These are phyloP conservation scores for Pelecanoides urinatrix DNA, from an alignment of 2,113 vertebrate genomes.

Conservation along the genomic window DNA sequence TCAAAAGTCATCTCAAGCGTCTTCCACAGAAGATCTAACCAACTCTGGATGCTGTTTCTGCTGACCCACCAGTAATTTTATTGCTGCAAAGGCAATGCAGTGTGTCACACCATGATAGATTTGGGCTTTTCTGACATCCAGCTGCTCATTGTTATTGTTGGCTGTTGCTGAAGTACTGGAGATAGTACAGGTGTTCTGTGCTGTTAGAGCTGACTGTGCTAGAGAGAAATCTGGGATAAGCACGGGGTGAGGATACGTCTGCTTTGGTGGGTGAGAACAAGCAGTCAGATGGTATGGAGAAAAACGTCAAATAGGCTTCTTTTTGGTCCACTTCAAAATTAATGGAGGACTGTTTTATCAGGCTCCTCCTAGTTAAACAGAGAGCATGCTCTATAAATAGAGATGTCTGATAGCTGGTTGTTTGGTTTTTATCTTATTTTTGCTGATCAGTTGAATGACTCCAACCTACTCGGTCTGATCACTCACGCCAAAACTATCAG, in stretches of 20 bases:
- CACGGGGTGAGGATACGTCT: not conserved
- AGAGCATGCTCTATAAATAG: not conserved
- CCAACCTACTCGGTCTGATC: not conserved
- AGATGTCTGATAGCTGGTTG: not conserved
- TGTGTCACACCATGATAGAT: not conserved
- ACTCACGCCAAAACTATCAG: not conserved
- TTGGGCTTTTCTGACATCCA: constrained; percentile 26
- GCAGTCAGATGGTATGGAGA: not conserved
- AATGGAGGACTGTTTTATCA: not conserved
- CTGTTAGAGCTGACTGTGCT: not conserved
- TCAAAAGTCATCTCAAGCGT: not conserved
- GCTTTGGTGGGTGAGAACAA: not conserved
- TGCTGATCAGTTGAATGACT: not conserved
- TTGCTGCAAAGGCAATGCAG: not conserved
- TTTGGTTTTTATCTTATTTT: not conserved
- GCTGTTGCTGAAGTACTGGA: not conserved
- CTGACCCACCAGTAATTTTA: constrained; percentile 3
- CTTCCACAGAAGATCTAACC: not conserved
- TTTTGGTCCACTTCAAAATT: not conserved
- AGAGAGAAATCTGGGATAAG: not conserved
- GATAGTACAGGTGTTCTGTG: constrained; percentile 2
- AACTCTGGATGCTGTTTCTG: not conserved
- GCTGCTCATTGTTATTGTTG: constrained; percentile 22
- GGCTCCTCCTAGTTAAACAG: not conserved
- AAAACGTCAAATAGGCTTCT: not conserved